A percentile compares a stretch with the other conserved stretches of the same genome.
Conservation (phyloP, 2,113 vertebrate species). For the Cyanoliseus patagonus region DNA sequence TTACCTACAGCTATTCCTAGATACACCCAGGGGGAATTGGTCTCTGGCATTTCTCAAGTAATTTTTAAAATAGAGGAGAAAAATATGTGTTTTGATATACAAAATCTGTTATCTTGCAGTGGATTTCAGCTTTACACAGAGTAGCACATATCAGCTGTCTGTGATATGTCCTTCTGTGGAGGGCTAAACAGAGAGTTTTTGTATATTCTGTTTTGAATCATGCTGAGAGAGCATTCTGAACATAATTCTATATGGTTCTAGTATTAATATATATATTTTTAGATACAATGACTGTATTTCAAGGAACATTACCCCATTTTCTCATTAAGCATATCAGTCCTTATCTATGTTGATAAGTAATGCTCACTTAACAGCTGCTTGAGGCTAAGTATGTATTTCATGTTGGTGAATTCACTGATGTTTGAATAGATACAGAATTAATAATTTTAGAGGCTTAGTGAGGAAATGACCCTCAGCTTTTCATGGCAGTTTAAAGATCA, state of each 20-base stretch:
- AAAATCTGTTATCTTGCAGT: neutral
- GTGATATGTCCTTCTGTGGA: neutral
- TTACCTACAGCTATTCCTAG: neutral
- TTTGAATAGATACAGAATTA: neutral
- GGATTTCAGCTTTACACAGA: neutral
- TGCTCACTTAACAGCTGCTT: conserved; percentile 41
- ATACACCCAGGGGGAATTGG: neutral
- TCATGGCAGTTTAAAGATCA: neutral
- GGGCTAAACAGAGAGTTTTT: neutral
- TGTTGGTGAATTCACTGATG: neutral
- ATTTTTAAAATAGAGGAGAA: neutral
- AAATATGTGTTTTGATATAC: neutral
- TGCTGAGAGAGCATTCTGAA: neutral
- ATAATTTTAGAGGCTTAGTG: neutral
- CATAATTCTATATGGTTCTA: neutral
- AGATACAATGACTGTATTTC: neutral
- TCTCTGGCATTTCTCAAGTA: neutral
- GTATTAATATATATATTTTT: neutral
- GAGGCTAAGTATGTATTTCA: conserved; percentile 57
- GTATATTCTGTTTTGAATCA: neutral
- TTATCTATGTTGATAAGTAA: neutral
- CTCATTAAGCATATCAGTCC: neutral
- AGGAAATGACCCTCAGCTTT: conserved; percentile 49
- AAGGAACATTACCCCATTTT: conserved; percentile 8
- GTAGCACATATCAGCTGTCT: neutral